These are phyloP conservation scores for Bostrychus sinensis DNA, from an alignment of 2,113 vertebrate species.

Conservation along the genomic window DNA sequence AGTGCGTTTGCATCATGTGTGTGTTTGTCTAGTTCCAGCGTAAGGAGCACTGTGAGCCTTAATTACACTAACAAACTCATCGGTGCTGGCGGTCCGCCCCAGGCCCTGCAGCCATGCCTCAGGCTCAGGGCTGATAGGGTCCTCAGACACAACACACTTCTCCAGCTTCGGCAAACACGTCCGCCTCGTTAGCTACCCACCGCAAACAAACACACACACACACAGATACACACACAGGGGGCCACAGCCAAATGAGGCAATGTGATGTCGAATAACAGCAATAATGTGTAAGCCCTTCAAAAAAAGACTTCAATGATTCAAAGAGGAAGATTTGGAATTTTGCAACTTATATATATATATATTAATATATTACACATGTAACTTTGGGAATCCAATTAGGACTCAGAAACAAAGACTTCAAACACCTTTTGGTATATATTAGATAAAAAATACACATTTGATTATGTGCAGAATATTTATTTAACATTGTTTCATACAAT, in stretches of 20 bases:
- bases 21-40: conserved; percentile 60
- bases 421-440: not conserved
- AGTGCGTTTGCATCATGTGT: conserved; percentile 41
- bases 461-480: no score
- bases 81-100: conserved; percentile 70
- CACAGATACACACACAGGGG: conserved; percentile 12
- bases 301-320: conserved; percentile 40
- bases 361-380: conserved; percentile 13
- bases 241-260: conserved; percentile 69
- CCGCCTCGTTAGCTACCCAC: conserved; percentile 71
- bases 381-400: conserved; percentile 1
- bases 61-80: conserved; percentile 82
- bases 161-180: conserved; percentile 69
- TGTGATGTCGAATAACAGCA: conserved; percentile 66
- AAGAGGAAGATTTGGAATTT: conserved; percentile 21
- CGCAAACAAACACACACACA: conserved; percentile 57
- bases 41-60: conserved; percentile 68
- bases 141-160: conserved; percentile 77
- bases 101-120: conserved; percentile 77
- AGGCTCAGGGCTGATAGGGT: conserved; percentile 78
- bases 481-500: no score
- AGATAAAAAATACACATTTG: not conserved
- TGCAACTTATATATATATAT: conserved; percentile 31
- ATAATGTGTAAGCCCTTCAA: conserved; percentile 68
- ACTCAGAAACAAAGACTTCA: conserved; percentile 13